Percentiles rank a stretch among this genome's conserved stretches.
Evolutionary conservation across 1,140 invertebrate genomes (phyloP).

Genomic region (Neotoxoptera formosana): DNA sequence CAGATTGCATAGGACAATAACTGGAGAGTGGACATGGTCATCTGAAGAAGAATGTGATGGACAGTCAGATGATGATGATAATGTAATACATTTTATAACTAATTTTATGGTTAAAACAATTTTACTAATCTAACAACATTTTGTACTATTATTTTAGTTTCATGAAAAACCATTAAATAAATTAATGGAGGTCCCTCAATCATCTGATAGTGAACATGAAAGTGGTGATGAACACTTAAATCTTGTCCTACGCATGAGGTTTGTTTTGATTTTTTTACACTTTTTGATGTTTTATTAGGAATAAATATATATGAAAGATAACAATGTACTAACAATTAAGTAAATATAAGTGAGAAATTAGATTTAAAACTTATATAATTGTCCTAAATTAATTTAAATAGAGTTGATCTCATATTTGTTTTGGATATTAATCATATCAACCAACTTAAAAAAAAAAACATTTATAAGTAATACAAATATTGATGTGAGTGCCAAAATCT

Average conservation of each 20-base stretch:
- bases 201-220: conserved; percentile 68
- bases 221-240: conserved; percentile 69
- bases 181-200: conserved; percentile 65
- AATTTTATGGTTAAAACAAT: not conserved
- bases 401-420: not conserved
- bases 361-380: not conserved
- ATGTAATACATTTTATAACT: conserved; percentile 59
- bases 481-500: not conserved
- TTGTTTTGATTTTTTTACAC: conserved; percentile 58
- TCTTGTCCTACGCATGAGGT: conserved; percentile 83
- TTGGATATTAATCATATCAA: not conserved
- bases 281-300: not conserved
- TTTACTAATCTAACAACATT: not conserved
- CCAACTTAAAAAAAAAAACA: not conserved
- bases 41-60: conserved; percentile 78
- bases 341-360: not conserved
- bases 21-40: conserved; percentile 99
- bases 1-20: conserved; percentile 89
- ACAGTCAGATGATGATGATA: conserved; percentile 64
- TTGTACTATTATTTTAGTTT: conserved; percentile 59
- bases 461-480: not conserved
- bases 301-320: too few species aligned
- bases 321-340: not conserved
- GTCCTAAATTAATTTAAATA: not conserved
- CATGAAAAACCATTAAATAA: conserved; percentile 68